Base-by-base conservation (phyloP, 2,113 vertebrate species). In the Datnioides undecimradiatus region DNA sequence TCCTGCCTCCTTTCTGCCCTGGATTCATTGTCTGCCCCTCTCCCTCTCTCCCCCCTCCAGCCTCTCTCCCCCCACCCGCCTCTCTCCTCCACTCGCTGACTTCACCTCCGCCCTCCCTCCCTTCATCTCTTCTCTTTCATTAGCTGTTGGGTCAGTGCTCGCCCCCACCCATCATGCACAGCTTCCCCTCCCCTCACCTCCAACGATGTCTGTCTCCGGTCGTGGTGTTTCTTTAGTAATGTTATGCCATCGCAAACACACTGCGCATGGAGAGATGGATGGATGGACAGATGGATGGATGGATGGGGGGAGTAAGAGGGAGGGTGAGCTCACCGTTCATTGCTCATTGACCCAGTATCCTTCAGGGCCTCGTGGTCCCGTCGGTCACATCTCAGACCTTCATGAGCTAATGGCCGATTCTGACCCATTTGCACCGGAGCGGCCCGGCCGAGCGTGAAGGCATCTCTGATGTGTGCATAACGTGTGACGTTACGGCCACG, bases 21-120 rank as follows among this genome's bases (percentile, higher is more conserved):
- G 82, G 87, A 88, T 83, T 90, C 86, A 85, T 89, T 88, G 85
- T 88, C 85, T 91, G 71, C 77, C 87, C 71, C 77, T 79, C 73
- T 84, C 83, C 77, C 57, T 81, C 74, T 80, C 73, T 72, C 41
- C 41, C 68, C 76, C 57, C 84, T 78, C 73, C 12, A 66, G 70
- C 76, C 60, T 63, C 58, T 16, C 38, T 36, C 76, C 5, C 34
- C 27, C 65, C 31, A 54, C 46, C 57, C 27, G 36, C 76, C 58
- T 76, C 71, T 59, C 70, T 29, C 58, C 62, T 41, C 41, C 40
- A 19, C 11, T 85, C 14, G n/a, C 58, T 27, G 54, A 71, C 59
- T 62, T 81, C 52, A 73, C 46, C 57, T 76, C 57, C 29, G 58
- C 66, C 70, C 69, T 62, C 34, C 60, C 41, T 36, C 52, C n/a